Conservation (phyloP, 2,888 invertebrate genomes). For the Heliconius ethilla region DNA sequence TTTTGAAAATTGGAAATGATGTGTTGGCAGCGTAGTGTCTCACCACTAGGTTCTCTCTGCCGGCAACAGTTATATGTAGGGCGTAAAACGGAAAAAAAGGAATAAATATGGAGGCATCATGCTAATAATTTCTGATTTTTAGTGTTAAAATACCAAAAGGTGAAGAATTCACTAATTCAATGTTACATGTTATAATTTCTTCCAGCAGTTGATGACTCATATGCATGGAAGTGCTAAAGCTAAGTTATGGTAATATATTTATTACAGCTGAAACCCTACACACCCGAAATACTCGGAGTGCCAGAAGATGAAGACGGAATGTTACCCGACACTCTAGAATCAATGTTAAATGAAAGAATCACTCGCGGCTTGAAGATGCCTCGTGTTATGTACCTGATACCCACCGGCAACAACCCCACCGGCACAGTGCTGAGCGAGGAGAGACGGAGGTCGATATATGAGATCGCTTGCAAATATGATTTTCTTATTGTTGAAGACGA, state of each 20-base stretch:
- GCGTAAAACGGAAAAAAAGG: too few relatives aligned
- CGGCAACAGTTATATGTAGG: too few relatives aligned
- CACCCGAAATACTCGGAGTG: slow-evolving; percentile 84
- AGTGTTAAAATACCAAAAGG: too few relatives aligned
- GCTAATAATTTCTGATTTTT: too few relatives aligned
- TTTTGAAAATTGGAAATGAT: too few relatives aligned
- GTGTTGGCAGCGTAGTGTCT: too few relatives aligned
- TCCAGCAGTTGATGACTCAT: neutral
- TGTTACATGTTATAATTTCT: neutral
- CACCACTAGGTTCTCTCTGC: too few relatives aligned
- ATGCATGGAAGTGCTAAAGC: too few relatives aligned
- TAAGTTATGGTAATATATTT: neutral
- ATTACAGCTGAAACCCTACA: slow-evolving; percentile 85
- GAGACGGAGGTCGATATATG: slow-evolving; percentile 86
- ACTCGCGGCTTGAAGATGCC: slow-evolving; percentile 83
- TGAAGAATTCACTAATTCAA: too few relatives aligned
- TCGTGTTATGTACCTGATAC: slow-evolving; percentile 87
- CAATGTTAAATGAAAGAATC: slow-evolving; percentile 75
- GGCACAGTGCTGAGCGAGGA: slow-evolving; percentile 85
- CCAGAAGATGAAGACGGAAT: slow-evolving; percentile 87
- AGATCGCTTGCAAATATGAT: slow-evolving; percentile 88
- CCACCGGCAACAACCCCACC: slow-evolving; percentile 89
- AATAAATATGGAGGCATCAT: too few relatives aligned
- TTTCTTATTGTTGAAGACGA: slow-evolving; percentile 91
- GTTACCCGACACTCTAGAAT: slow-evolving; percentile 82